Percentiles rank a stretch among this genome's conserved stretches.
Conservation (phyloP, 2,113 vertebrate genomes). For the Chaetodon trifascialis region DNA sequence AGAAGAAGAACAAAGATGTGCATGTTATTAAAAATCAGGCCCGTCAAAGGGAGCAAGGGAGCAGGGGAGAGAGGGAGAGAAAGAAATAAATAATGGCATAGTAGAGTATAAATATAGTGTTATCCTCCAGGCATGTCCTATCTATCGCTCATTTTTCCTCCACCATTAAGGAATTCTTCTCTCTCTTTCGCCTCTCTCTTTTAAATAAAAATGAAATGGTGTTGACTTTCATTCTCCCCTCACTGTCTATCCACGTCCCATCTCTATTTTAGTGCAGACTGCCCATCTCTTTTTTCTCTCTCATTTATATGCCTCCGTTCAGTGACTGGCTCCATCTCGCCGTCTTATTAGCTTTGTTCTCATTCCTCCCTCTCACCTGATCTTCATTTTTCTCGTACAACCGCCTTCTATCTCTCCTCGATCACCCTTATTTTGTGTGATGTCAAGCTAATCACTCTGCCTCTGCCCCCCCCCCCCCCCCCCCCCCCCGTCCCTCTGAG, state of each 20-base stretch:
- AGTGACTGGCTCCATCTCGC: constrained; percentile 47
- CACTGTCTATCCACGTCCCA: constrained; percentile 17
- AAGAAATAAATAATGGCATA: constrained; percentile 76
- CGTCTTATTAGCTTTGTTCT: constrained; percentile 71
- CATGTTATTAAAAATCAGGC: constrained; percentile 73
- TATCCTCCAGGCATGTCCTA: constrained; percentile 69
- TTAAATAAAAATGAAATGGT: constrained; percentile 64
- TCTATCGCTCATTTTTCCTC: constrained; percentile 42
- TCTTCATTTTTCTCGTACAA: constrained; percentile 47
- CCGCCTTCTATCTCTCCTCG: constrained; percentile 7
- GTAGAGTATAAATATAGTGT: constrained; percentile 75
- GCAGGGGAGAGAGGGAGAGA: constrained; percentile 45
- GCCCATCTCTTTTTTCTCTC: constrained; percentile 12
- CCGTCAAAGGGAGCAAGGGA: constrained; percentile 58
- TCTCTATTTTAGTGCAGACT: constrained; percentile 41
- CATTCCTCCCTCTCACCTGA: constrained; percentile 66
- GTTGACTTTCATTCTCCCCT: constrained; percentile 63
- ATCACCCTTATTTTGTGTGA: constrained; percentile 57
- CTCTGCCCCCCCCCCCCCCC: constrained; percentile 30
- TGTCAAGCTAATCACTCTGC: constrained; percentile 68
- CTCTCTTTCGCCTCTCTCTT: constrained; percentile 31
- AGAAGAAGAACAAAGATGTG: constrained; percentile 70
- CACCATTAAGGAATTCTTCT: constrained; percentile 63
- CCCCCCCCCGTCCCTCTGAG: constrained; percentile 36
- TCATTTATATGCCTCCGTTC: constrained; percentile 36